A percentile compares a stretch with the other conserved stretches of the same genome.
Conservation (phyloP, 2,888 invertebrate species). For the Mythimna albipuncta region DNA sequence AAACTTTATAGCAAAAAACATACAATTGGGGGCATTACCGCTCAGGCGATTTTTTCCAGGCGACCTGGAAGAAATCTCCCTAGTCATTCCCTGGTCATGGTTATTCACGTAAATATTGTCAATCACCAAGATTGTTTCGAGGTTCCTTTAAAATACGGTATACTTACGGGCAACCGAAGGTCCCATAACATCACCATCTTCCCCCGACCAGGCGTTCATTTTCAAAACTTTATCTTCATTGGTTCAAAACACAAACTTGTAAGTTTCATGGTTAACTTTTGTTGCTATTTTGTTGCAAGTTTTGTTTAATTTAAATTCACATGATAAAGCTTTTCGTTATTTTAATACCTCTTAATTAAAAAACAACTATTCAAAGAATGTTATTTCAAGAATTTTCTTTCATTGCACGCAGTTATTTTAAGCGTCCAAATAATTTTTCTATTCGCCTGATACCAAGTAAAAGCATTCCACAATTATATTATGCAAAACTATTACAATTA, state of each 20-base stretch:
- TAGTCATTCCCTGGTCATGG: too few species aligned
- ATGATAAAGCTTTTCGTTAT: not conserved
- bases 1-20: too few species aligned
- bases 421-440: conserved; percentile 1
- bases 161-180: conserved; percentile 84
- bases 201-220: conserved; percentile 85
- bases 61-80: too few species aligned
- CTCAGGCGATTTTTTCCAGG: too few species aligned
- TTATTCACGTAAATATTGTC: too few species aligned
- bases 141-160: not conserved
- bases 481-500: not conserved
- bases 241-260: conserved; percentile 2
- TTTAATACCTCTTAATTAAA: not conserved
- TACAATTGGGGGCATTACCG: too few species aligned
- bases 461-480: not conserved
- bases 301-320: not conserved
- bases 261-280: conserved; percentile 24
- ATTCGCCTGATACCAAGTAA: not conserved
- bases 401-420: conserved; percentile 13
- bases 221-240: conserved; percentile 32
- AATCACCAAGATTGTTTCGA: too few species aligned
- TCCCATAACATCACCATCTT: conserved; percentile 82
- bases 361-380: not conserved
- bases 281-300: not conserved
- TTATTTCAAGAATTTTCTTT: not conserved